A percentile compares a stretch with the other conserved stretches of the same genome.
These are phyloP conservation scores for Hypanus sabinus DNA, from an alignment of 2,113 vertebrate species.

Conservation along the genomic window DNA sequence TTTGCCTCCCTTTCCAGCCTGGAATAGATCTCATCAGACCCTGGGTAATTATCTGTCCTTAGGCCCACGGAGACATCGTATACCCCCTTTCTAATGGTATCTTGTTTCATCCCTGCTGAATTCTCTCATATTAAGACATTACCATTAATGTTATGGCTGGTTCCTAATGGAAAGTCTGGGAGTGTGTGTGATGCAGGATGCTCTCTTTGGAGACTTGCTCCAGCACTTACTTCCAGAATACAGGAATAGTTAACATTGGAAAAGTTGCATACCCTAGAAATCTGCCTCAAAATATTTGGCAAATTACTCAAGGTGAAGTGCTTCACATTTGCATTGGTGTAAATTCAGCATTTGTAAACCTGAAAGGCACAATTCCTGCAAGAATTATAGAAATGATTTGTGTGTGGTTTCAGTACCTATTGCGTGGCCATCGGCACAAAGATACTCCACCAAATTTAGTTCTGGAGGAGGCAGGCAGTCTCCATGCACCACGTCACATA, in stretches of 20 bases:
- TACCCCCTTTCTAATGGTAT: too few species aligned
- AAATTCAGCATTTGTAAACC: neutral
- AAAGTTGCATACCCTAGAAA: neutral
- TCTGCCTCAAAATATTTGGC: too few species aligned
- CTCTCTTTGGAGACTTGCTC: too few species aligned
- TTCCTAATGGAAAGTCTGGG: neutral
- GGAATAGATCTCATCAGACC: too few species aligned
- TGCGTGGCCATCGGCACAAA: slow-evolving; percentile 68
- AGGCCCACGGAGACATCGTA: too few species aligned
- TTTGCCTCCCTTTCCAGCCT: too few species aligned
- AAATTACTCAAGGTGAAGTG: neutral
- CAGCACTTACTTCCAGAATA: neutral
- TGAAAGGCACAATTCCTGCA: neutral
- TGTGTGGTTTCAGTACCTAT: slow-evolving; percentile 63
- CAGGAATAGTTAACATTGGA: neutral
- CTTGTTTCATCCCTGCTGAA: too few species aligned
- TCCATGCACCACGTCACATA: slow-evolving; percentile 73
- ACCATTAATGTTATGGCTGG: neutral
- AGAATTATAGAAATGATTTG: neutral
- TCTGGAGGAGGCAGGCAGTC: slow-evolving; percentile 62
- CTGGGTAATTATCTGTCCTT: too few species aligned
- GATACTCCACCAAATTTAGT: slow-evolving; percentile 75
- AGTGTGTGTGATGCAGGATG: neutral
- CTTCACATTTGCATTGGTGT: neutral
- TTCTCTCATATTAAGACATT: too few species aligned